Conservation (phyloP, 64 coral and sea anemone genomes). For the Montipora foliosa region DNA sequence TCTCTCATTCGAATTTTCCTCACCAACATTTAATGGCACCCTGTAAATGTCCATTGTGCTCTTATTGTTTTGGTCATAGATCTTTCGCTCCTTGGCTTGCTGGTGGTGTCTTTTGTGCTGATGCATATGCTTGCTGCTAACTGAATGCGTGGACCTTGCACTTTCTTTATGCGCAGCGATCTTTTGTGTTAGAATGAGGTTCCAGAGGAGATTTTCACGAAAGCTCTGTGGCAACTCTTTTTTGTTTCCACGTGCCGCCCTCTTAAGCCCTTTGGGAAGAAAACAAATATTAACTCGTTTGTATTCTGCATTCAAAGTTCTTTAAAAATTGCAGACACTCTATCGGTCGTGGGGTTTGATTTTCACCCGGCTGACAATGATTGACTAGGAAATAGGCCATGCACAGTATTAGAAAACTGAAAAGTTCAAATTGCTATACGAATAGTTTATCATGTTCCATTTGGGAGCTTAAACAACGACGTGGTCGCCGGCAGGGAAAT, state of each 20-base stretch:
- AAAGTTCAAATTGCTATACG: no score
- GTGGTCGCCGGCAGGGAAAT: no score
- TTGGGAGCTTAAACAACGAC: no score
- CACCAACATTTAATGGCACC: constrained; percentile 29
- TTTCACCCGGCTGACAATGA: no score
- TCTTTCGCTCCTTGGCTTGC: not conserved
- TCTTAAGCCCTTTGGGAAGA: not conserved
- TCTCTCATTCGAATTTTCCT: not conserved
- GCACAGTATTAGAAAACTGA: no score
- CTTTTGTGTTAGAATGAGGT: constrained; percentile 18
- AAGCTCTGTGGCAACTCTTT: not conserved
- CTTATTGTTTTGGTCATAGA: not conserved
- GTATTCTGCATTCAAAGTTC: not conserved
- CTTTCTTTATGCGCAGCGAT: not conserved
- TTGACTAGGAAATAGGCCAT: no score
- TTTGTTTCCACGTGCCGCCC: not conserved
- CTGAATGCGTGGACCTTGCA: not conserved
- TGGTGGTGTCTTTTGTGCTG: not conserved
- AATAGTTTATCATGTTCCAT: no score
- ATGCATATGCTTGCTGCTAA: not conserved
- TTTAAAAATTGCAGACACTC: not conserved
- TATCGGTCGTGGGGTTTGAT: no score
- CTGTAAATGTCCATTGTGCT: not conserved
- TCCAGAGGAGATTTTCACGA: constrained; percentile 29
- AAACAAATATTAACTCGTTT: not conserved